Percentiles rank a stretch among this genome's conserved stretches.
phyloP scores from a whole-genome alignment of 2,888 invertebrate species.

The Lepetodrilus schrolli region DNA sequence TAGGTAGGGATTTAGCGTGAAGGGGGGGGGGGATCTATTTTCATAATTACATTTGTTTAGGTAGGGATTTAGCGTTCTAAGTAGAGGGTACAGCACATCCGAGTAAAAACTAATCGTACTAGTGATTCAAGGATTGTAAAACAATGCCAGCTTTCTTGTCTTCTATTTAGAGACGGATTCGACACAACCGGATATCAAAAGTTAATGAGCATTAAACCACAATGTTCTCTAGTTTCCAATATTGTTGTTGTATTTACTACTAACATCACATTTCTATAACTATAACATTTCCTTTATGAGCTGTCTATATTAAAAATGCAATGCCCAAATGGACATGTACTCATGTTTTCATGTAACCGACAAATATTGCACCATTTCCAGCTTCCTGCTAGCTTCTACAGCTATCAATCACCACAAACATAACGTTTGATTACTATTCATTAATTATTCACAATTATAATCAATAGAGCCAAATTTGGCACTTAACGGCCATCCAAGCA shows the following conservation, averaged over 20 bases:
- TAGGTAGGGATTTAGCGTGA: no score
- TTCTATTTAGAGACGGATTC: no score
- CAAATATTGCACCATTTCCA: not conserved
- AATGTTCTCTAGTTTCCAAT: not conserved
- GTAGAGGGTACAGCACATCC: no score
- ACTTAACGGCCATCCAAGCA: not conserved
- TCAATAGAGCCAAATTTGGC: conserved; percentile 31
- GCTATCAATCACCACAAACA: conserved; percentile 31
- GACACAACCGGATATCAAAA: not conserved
- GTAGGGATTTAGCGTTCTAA: no score
- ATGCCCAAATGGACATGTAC: not conserved
- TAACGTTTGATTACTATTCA: conserved; percentile 33
- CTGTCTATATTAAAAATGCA: not conserved
- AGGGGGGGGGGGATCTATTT: no score
- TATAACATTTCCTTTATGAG: not conserved
- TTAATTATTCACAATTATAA: conserved; percentile 36
- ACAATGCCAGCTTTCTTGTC: no score
- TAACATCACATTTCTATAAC: not conserved
- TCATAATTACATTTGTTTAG: no score
- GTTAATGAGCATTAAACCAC: not conserved
- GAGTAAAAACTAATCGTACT: no score
- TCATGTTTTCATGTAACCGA: conserved; percentile 9
- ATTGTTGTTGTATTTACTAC: not conserved
- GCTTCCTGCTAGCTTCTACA: not conserved
- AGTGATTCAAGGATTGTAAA: no score